phyloP scores from a whole-genome alignment of 1,140 invertebrate species.

The Acromyrmex echinatior region DNA sequence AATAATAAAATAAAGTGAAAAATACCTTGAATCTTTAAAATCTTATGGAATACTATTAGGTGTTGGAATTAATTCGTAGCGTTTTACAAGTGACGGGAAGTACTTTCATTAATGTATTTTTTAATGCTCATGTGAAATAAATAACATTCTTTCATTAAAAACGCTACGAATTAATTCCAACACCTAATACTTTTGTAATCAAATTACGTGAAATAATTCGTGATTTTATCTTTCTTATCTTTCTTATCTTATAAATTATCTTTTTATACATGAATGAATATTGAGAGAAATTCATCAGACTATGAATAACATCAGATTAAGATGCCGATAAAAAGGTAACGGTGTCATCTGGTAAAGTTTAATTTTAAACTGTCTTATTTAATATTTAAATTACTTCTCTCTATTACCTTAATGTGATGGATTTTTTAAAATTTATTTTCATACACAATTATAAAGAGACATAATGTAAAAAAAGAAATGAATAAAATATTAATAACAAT shows the following conservation, averaged over 20 bases:
- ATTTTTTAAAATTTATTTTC: background rate
- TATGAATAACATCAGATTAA: background rate
- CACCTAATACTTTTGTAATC: background rate
- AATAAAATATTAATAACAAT: background rate
- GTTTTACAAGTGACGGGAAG: too few species aligned
- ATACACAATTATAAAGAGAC: background rate
- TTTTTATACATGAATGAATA: background rate
- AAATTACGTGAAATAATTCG: background rate
- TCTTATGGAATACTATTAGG: background rate
- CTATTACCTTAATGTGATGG: background rate
- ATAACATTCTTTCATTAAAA: too few species aligned
- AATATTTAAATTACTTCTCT: background rate
- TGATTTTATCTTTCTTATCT: too few species aligned
- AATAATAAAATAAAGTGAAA: background rate
- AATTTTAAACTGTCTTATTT: background rate
- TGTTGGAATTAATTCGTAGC: too few species aligned
- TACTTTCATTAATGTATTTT: too few species aligned
- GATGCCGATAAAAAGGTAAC: background rate
- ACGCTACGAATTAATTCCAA: too few species aligned
- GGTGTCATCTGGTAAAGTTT: background rate
- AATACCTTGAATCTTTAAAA: background rate
- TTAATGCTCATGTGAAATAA: too few species aligned
- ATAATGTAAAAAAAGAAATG: background rate
- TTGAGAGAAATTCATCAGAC: background rate
- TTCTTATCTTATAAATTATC: too few species aligned